Evolutionary conservation across 2,888 invertebrate species (phyloP).

Genomic region (Chalcosyrphus nemorum): DNA sequence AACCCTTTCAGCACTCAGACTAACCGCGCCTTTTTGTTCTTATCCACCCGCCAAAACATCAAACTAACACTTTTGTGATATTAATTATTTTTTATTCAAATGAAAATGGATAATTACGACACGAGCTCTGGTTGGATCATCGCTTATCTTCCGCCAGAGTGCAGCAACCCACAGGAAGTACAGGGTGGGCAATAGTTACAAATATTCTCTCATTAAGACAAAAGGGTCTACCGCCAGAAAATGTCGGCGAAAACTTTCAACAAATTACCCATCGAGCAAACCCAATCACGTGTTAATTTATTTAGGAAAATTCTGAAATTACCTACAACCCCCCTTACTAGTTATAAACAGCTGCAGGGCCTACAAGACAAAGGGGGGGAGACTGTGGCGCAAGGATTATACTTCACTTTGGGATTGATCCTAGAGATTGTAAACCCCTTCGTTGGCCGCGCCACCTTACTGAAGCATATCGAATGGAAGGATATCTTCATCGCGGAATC

Average conservation of each 20-base stretch:
- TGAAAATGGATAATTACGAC: constrained; percentile 59
- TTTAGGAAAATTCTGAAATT: constrained; percentile 65
- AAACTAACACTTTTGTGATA: constrained; percentile 65
- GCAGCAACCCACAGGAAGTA: neutral
- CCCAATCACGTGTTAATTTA: constrained; percentile 71
- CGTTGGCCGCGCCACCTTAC: too few species aligned
- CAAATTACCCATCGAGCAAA: constrained; percentile 69
- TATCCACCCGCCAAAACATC: constrained; percentile 30
- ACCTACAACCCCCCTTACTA: constrained; percentile 30
- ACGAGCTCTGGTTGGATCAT: constrained; percentile 1
- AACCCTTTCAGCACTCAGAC: neutral
- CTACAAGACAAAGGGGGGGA: neutral
- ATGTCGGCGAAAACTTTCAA: constrained; percentile 55
- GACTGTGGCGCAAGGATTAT: constrained; percentile 42
- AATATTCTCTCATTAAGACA: constrained; percentile 54
- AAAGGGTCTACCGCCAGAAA: constrained; percentile 47
- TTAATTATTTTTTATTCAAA: constrained; percentile 58
- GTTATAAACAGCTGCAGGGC: constrained; percentile 34
- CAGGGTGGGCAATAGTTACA: constrained; percentile 36
- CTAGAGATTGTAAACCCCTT: constrained; percentile 6
- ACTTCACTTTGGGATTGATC: constrained; percentile 56
- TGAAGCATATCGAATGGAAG: constrained; percentile 53
- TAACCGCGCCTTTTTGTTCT: neutral
- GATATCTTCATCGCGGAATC: constrained; percentile 66
- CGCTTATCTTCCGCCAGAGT: constrained; percentile 19